These are phyloP conservation scores for Mastomys coucha DNA, from an alignment of 2,113 vertebrate genomes.

Conservation along the genomic window DNA sequence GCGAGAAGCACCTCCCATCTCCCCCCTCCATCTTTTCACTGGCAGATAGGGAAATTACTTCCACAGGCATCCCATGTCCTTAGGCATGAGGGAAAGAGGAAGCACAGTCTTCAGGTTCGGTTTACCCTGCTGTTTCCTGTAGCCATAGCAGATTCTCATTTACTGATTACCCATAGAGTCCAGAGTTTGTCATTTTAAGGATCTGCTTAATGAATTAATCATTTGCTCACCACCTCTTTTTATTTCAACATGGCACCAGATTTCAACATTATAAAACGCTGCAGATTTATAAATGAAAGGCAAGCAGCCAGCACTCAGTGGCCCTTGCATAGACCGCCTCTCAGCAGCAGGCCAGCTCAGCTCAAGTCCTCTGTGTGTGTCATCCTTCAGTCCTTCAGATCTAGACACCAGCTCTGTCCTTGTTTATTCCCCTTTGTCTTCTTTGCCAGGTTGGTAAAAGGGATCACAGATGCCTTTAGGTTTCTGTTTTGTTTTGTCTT, in stretches of 20 bases:
- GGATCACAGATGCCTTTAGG: no score
- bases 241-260: neutral
- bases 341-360: neutral
- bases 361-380: neutral
- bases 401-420: neutral
- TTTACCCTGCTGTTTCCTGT: neutral
- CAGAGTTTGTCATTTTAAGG: neutral
- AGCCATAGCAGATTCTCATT: neutral
- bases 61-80: neutral
- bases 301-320: neutral
- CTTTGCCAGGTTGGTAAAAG: neutral
- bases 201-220: neutral
- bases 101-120: neutral
- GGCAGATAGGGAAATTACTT: neutral
- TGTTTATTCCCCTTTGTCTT: neutral
- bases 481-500: neutral
- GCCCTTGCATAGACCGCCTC: accelerated
- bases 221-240: neutral
- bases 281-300: neutral
- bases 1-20: neutral
- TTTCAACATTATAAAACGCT: neutral
- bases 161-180: neutral
- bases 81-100: neutral
- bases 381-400: accelerated
- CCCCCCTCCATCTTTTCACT: neutral